Evolutionary conservation across 2,797 vertebrate species (phyloP).

Genomic region (Oreochromis mossambicus): DNA sequence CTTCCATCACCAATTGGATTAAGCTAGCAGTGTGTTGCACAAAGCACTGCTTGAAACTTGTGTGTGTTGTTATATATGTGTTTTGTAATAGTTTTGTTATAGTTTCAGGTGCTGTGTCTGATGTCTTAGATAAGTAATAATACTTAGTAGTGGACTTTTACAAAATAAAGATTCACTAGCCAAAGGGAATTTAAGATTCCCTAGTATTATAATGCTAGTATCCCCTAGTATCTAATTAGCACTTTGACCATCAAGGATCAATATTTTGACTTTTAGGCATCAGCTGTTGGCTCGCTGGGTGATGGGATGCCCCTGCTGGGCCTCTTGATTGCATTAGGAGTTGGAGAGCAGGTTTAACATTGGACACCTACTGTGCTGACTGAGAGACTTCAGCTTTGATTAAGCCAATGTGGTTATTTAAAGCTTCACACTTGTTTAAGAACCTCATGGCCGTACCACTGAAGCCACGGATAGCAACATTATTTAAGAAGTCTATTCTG

Average conservation of each 20-base stretch:
- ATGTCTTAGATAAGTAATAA: background rate
- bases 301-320: background rate
- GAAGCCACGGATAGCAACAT: background rate
- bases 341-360: background rate
- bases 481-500: background rate
- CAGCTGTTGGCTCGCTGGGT: background rate
- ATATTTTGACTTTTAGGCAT: background rate
- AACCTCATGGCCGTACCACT: background rate
- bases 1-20: slow-evolving; percentile 51
- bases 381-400: slow-evolving; percentile 9
- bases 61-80: background rate
- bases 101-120: background rate
- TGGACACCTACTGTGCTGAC: background rate
- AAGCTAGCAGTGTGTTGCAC: background rate
- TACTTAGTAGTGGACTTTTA: background rate
- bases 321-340: slow-evolving; percentile 7
- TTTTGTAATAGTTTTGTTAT: background rate
- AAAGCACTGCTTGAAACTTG: slow-evolving; percentile 1
- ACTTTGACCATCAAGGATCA: background rate
- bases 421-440: background rate
- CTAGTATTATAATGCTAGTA: background rate
- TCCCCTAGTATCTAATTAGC: background rate
- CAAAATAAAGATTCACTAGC: background rate
- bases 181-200: background rate
- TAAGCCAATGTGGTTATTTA: slow-evolving; percentile 17